Conservation (phyloP, 1,140 invertebrate genomes). For the Bombyx mori region DNA sequence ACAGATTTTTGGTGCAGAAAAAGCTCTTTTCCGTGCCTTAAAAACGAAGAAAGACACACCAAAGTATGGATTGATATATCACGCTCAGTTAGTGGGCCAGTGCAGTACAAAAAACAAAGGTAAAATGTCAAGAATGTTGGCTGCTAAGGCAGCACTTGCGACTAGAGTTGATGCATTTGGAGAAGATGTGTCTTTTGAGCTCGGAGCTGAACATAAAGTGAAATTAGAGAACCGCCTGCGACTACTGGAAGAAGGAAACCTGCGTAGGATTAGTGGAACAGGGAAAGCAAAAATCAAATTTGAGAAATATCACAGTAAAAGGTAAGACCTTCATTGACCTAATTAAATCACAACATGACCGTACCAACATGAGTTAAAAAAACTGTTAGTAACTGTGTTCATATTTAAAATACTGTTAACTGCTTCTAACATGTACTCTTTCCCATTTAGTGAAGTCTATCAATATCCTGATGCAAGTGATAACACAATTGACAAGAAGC, state of each 20-base stretch:
- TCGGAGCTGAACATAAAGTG: constrained; percentile 90
- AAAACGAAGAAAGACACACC: constrained; percentile 99
- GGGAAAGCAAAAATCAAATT: constrained; percentile 89
- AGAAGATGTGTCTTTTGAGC: constrained; percentile 84
- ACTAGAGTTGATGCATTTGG: constrained; percentile 96
- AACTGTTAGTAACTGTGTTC: background rate
- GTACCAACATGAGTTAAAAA: background rate
- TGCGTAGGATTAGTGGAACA: constrained; percentile 87
- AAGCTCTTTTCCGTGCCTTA: constrained; percentile 96
- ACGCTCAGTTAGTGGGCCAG: constrained; percentile 93
- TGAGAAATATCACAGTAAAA: constrained; percentile 91
- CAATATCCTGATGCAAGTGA: constrained; percentile 42
- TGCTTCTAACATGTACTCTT: background rate
- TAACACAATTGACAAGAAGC: constrained; percentile 51
- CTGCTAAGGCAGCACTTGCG: constrained; percentile 94
- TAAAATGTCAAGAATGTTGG: constrained; percentile 96
- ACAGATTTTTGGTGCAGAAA: constrained; percentile 96
- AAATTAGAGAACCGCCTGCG: constrained; percentile 87
- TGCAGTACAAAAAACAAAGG: constrained; percentile 90
- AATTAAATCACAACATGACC: too few species aligned
- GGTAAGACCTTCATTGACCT: constrained; percentile 49
- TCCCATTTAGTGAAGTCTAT: constrained; percentile 37
- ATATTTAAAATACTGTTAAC: too few species aligned
- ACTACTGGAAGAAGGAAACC: constrained; percentile 87
- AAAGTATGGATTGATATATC: constrained; percentile 99